Conservation (phyloP, 2,113 vertebrate genomes). For the Chamaetylas fuelleborni region DNA sequence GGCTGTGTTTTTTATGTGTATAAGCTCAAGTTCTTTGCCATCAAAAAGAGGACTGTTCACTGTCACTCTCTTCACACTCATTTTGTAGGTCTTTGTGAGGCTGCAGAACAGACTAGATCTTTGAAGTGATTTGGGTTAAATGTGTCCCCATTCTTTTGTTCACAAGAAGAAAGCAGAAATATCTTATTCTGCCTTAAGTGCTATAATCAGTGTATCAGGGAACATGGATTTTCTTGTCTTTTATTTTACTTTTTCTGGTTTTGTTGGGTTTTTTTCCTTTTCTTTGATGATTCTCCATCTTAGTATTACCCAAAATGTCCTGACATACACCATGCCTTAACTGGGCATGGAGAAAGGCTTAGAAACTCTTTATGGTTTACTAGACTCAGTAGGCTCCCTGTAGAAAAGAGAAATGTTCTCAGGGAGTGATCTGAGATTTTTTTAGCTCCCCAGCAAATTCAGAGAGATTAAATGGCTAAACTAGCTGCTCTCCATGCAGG, state of each 20-base stretch:
- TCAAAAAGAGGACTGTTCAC: background rate
- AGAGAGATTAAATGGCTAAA: background rate
- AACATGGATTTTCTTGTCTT: background rate
- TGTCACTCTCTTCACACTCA: background rate
- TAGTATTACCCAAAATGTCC: background rate
- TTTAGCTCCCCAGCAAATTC: background rate
- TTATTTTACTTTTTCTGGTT: background rate
- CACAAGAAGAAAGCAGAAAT: background rate
- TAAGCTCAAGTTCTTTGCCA: background rate
- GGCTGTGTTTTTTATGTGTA: background rate
- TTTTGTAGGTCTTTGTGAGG: background rate
- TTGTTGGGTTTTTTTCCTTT: rapidly evolving
- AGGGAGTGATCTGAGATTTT: background rate
- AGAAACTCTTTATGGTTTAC: background rate
- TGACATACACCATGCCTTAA: background rate
- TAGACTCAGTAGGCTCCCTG: background rate
- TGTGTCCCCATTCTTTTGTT: background rate
- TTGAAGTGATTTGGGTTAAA: background rate
- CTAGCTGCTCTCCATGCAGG: background rate
- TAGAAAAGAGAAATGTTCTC: background rate
- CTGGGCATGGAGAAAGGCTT: background rate
- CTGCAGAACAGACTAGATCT: background rate
- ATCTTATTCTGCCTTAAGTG: background rate
- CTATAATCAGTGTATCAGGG: background rate
- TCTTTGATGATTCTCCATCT: background rate